Evolutionary conservation across 2,797 vertebrate species (phyloP).

Genomic region (Ptychadena robeensis): DNA sequence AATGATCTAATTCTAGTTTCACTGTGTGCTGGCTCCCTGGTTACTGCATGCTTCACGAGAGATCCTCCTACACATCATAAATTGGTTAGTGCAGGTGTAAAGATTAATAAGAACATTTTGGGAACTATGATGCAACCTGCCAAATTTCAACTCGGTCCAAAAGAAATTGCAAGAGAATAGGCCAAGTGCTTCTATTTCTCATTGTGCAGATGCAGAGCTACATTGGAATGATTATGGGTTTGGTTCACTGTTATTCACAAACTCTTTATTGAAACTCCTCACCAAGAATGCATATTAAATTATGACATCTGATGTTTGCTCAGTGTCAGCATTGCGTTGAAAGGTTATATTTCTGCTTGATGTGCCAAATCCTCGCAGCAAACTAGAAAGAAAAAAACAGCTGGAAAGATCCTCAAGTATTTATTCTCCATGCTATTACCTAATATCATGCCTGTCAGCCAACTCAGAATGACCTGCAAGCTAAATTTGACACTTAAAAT

Average conservation of each 20-base stretch:
- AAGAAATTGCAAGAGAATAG: not conserved
- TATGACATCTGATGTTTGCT: conserved; percentile 37
- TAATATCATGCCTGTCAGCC: conserved; percentile 47
- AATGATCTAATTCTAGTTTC: not conserved
- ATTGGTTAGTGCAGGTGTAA: conserved; percentile 22
- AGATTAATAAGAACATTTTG: not conserved
- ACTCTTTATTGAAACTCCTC: not conserved
- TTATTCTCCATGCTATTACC: conserved; percentile 40
- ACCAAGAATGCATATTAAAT: conserved; percentile 8
- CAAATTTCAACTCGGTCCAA: not conserved
- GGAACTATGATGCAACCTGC: not conserved
- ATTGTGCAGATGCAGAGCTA: conserved; percentile 3
- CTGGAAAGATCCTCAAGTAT: conserved; percentile 12
- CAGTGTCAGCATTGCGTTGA: conserved; percentile 34
- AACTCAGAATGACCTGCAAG: conserved; percentile 49
- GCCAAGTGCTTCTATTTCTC: not conserved
- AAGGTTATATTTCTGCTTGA: conserved; percentile 48
- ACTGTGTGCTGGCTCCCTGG: not conserved
- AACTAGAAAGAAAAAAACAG: conserved; percentile 6
- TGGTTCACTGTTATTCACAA: conserved; percentile 2
- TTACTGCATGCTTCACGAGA: not conserved
- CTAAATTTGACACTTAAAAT: conserved; percentile 47
- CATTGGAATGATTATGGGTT: not conserved
- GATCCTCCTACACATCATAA: conserved; percentile 19
- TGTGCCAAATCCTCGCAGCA: conserved; percentile 37